Percentiles rank a stretch among this genome's conserved stretches.
phyloP scores from a whole-genome alignment of 2,113 vertebrate species.

The Neoarius graeffei region DNA sequence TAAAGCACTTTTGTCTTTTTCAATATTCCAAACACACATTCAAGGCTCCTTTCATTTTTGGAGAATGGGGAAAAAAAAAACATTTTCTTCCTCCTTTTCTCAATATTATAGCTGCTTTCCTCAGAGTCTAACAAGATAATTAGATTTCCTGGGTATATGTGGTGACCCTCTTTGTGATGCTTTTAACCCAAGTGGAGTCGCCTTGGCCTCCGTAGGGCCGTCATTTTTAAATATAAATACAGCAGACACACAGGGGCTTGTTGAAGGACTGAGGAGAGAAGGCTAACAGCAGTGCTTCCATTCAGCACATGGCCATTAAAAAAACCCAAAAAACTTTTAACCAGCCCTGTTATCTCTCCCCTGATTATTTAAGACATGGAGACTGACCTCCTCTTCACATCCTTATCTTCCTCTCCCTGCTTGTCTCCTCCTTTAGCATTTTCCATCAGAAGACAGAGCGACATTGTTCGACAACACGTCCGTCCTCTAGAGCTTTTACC shows the following conservation, averaged over 20 bases:
- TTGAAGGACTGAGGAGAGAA: conserved; percentile 48
- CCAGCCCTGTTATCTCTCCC: conserved; percentile 37
- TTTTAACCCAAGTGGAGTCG: conserved; percentile 84
- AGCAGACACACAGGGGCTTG: conserved; percentile 55
- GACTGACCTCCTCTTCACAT: conserved; percentile 75
- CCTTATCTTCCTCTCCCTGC: conserved; percentile 61
- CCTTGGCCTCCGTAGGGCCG: conserved; percentile 78
- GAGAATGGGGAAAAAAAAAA: conserved; percentile 35
- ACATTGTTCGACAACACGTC: conserved; percentile 74
- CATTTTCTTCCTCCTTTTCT: conserved; percentile 73
- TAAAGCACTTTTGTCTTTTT: conserved; percentile 63
- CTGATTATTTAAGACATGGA: conserved; percentile 68
- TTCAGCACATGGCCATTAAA: conserved; percentile 55
- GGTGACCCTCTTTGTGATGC: conserved; percentile 80
- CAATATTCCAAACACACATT: conserved; percentile 64
- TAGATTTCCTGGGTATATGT: conserved; percentile 80
- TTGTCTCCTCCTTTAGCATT: conserved; percentile 58
- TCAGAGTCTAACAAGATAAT: conserved; percentile 78
- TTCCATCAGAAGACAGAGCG: conserved; percentile 54
- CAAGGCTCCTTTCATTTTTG: conserved; percentile 55
- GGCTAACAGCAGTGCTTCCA: conserved; percentile 56
- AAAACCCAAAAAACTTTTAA: conserved; percentile 38
- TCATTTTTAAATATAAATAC: conserved; percentile 71
- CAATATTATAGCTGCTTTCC: conserved; percentile 78
- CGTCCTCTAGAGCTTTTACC: conserved; percentile 76